phyloP scores from a whole-genome alignment of 1,140 invertebrate genomes.

The Lepidurus packardi region DNA sequence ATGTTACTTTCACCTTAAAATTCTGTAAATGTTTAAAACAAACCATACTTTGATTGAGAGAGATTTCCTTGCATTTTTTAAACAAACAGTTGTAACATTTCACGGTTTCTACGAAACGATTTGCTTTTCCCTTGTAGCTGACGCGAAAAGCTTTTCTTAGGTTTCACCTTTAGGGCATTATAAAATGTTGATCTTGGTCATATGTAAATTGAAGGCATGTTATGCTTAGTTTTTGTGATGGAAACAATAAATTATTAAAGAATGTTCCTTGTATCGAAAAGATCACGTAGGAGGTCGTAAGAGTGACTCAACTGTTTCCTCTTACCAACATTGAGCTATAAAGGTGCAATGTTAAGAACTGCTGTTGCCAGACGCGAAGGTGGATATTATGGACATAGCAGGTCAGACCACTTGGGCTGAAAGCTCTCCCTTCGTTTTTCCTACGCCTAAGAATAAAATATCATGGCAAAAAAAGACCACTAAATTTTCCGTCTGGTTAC shows the following conservation, averaged over 20 bases:
- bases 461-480: not conserved
- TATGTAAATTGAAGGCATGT: no score
- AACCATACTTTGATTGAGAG: no score
- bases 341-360: not conserved
- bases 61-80: no score
- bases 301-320: slow-evolving; percentile 1
- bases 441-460: not conserved
- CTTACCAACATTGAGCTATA: slow-evolving; percentile 11
- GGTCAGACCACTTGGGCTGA: not conserved
- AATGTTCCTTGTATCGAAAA: not conserved
- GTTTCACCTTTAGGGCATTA: no score
- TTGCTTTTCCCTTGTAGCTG: no score
- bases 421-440: not conserved
- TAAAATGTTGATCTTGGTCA: no score
- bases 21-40: no score
- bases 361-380: slow-evolving; percentile 6
- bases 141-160: no score
- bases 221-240: not conserved
- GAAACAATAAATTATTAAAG: not conserved
- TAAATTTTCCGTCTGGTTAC: not conserved
- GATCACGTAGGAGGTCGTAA: not conserved
- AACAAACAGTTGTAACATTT: no score
- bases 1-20: no score
- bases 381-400: slow-evolving; percentile 4
- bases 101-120: no score